Percentiles rank a stretch among this genome's conserved stretches.
Conservation (phyloP, 2,113 vertebrate genomes). For the Elaphurus davidianus region DNA sequence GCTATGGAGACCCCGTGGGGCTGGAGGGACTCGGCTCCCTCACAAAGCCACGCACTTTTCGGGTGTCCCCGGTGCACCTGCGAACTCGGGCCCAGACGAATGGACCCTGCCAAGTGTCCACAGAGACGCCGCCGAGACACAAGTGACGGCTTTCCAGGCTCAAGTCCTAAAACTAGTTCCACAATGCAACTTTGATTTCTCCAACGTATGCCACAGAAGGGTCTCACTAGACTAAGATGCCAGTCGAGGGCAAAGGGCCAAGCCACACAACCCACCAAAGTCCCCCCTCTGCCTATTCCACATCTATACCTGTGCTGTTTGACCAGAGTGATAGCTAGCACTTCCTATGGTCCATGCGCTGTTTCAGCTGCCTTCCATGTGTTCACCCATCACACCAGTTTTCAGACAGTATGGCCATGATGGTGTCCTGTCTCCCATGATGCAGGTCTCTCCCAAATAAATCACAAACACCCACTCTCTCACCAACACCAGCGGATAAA, state of each 20-base stretch:
- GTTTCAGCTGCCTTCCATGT: not conserved
- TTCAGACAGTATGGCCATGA: not conserved
- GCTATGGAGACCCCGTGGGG: not conserved
- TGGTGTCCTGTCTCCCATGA: not conserved
- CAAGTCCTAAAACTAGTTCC: not conserved
- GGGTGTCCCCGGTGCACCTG: rapidly evolving
- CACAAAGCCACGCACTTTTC: not conserved
- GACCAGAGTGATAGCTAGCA: not conserved
- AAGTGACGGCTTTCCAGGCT: not conserved
- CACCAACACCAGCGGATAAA: not conserved
- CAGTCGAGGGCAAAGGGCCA: not conserved
- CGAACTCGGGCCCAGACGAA: rapidly evolving
- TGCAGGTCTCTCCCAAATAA: not conserved
- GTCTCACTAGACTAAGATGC: not conserved
- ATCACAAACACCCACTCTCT: not conserved
- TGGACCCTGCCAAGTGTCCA: not conserved
- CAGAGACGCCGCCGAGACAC: not conserved
- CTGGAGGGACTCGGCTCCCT: not conserved
- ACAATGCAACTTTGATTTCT: not conserved
- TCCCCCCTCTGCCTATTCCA: not conserved
- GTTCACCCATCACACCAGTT: not conserved
- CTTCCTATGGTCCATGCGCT: not conserved
- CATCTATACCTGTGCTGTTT: not conserved
- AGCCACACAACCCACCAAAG: not conserved
- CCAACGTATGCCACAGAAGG: not conserved